A percentile compares a stretch with the other conserved stretches of the same genome.
These are phyloP conservation scores for Nesoenas mayeri DNA, from an alignment of 2,113 vertebrate species.

Conservation along the genomic window DNA sequence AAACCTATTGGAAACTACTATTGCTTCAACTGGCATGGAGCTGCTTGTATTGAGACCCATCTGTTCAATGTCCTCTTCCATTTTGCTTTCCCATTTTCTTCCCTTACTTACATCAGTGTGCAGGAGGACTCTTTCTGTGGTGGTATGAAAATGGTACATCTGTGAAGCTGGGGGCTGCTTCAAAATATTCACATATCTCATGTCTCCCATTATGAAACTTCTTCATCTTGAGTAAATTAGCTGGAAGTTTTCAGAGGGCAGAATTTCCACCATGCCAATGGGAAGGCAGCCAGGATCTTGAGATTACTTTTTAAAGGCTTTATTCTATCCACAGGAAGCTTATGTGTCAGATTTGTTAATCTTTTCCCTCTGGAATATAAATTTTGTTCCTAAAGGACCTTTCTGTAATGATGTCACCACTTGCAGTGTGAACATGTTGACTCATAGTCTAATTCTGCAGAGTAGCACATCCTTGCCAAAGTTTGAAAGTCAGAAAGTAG, in stretches of 20 bases:
- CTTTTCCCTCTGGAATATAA: slow-evolving; percentile 5
- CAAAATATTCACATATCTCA: background rate
- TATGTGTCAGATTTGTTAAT: background rate
- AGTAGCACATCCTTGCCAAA: background rate
- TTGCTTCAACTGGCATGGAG: background rate
- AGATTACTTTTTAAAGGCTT: background rate
- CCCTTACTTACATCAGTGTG: background rate
- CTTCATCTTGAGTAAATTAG: background rate
- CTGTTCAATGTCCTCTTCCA: background rate
- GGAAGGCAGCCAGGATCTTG: background rate
- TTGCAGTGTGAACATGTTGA: background rate
- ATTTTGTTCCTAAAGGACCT: background rate
- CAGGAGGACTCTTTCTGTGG: background rate
- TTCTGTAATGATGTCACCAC: background rate
- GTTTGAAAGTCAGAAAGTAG: background rate
- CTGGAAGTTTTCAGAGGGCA: background rate
- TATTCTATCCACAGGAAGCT: background rate
- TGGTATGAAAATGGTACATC: background rate
- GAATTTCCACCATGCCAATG: background rate
- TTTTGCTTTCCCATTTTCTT: background rate
- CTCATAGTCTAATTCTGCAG: background rate
- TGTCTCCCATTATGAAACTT: background rate
- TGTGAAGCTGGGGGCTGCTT: background rate
- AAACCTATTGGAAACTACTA: background rate
- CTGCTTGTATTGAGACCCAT: rapidly evolving